Evolutionary conservation across 2,113 vertebrate species (phyloP).

Genomic region (Hippopotamus amphibius): DNA sequence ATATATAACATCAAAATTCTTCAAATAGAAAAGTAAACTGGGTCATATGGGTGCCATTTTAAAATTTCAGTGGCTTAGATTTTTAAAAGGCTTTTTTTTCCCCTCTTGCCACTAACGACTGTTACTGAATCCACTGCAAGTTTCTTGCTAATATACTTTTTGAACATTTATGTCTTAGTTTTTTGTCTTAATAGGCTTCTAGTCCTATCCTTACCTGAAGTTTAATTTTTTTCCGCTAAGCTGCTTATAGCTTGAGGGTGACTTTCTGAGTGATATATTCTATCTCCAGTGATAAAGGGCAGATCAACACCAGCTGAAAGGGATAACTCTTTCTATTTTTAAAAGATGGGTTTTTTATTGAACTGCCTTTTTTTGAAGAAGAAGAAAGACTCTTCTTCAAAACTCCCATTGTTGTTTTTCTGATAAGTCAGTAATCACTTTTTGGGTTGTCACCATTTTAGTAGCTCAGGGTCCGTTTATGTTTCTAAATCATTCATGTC

Average conservation of each 20-base stretch:
- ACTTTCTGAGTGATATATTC: constrained; percentile 50
- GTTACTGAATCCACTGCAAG: neutral
- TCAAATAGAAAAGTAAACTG: constrained; percentile 57
- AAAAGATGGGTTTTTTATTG: constrained; percentile 48
- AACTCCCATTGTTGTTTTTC: constrained; percentile 45
- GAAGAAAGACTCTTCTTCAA: neutral
- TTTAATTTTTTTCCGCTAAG: neutral
- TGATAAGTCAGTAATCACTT: neutral
- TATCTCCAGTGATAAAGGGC: constrained; percentile 23
- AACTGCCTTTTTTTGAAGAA: neutral
- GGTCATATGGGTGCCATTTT: constrained; percentile 49
- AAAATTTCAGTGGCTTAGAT: constrained; percentile 46
- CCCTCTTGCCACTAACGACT: neutral
- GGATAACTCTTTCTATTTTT: constrained; percentile 59
- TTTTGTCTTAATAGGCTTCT: neutral
- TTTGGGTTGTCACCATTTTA: constrained; percentile 37
- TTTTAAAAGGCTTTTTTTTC: neutral
- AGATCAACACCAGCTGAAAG: constrained; percentile 46
- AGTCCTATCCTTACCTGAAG: neutral
- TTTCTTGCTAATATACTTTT: neutral
- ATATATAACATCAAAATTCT: constrained; percentile 12
- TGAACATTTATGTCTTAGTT: neutral
- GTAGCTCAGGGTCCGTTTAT: neutral
- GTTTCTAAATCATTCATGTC: constrained; percentile 45
- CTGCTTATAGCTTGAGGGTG: constrained; percentile 40